Evolutionary conservation across 1,140 invertebrate species (phyloP), one percentile per base, ranked within the genome.

Genomic region (Phymastichus coffea): DNA sequence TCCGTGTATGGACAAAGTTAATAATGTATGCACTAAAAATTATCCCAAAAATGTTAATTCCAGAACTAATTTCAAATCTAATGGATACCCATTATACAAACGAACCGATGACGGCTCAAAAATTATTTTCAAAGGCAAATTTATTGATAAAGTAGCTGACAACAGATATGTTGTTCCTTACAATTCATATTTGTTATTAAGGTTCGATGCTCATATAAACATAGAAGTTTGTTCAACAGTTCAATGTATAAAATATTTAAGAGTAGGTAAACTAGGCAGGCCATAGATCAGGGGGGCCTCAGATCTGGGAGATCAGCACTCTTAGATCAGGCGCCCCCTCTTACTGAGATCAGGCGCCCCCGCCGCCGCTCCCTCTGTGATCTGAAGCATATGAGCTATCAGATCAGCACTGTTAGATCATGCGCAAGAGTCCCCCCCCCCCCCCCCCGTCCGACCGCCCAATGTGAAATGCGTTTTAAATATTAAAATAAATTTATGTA

Each of bases 151-250:
- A 44, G 19, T 37, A 12, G 47, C 47, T 22, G 48, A 59, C 15
- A 59, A 59, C 43, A 28, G n/a, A 44, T 43, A 17, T 44, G 38
- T 59, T 4, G 47, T 59, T 30, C 57, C 56, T 1, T 41, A 49
- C 17, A 48, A 58, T 58, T 33, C 56, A 15, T 58, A 58, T 58
- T 49, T 58, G 23, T 33, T 51, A 30, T 48, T 48, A 48, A 48
- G 30, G 30, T 48, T n/a, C 12, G 30, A 48, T 15, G 19, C 1
- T 40, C 49, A 53, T n/a, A n/a, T n/a, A n/a, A n/a, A n/a, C n/a
- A n/a, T n/a, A n/a, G n/a, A n/a, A n/a, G n/a, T n/a, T n/a, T 52
- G 49, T 23, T 52, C 28, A 23, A 2, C 23, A 40, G 33, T 52
- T 25, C 15, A 28, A 15, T 2, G 28, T 25, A 20, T 52, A 22